Evolutionary conservation across 2,888 invertebrate genomes (phyloP).

Genomic region (Pachymerium ferrugineum): DNA sequence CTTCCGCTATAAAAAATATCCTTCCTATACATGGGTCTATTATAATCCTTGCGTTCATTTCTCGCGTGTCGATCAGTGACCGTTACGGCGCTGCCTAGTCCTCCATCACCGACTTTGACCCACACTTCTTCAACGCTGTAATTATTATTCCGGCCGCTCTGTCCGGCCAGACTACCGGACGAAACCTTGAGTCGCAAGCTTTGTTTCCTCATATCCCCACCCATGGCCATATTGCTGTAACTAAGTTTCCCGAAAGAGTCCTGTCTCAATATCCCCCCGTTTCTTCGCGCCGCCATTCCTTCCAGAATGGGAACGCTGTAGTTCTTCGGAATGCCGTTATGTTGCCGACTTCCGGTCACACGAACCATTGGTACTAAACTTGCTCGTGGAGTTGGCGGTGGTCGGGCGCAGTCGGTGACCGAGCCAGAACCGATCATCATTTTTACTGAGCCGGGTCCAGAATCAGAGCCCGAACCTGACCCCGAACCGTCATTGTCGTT

Average conservation of each 20-base stretch:
- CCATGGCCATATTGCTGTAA: conserved; percentile 67
- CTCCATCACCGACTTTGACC: conserved; percentile 37
- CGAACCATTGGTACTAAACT: conserved; percentile 2
- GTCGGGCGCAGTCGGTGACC: conserved; percentile 7
- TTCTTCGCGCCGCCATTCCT: conserved; percentile 33
- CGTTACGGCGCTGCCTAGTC: conserved; percentile 33
- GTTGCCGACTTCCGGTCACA: conserved; percentile 19
- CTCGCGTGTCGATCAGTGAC: conserved; percentile 29
- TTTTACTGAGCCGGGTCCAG: conserved; percentile 9
- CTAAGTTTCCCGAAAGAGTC: conserved; percentile 77
- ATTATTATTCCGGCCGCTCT: conserved; percentile 41
- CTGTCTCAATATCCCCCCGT: conserved; percentile 33
- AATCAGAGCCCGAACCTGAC: neutral
- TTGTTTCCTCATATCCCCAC: conserved; percentile 63
- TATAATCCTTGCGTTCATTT: conserved; percentile 61
- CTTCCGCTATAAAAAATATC: conserved; percentile 98
- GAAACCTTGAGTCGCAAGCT: conserved; percentile 55
- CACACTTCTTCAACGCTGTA: conserved; percentile 52
- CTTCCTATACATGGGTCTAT: conserved; percentile 84
- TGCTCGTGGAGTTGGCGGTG: neutral
- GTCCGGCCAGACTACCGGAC: conserved; percentile 25
- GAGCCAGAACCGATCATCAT: conserved; percentile 33
- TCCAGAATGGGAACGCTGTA: conserved; percentile 36
- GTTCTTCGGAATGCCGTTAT: conserved; percentile 36
- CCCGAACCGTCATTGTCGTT: conserved; percentile 28